Base-by-base conservation (phyloP, 2,888 invertebrate species). In the Sclerodermus sp. region DNA sequence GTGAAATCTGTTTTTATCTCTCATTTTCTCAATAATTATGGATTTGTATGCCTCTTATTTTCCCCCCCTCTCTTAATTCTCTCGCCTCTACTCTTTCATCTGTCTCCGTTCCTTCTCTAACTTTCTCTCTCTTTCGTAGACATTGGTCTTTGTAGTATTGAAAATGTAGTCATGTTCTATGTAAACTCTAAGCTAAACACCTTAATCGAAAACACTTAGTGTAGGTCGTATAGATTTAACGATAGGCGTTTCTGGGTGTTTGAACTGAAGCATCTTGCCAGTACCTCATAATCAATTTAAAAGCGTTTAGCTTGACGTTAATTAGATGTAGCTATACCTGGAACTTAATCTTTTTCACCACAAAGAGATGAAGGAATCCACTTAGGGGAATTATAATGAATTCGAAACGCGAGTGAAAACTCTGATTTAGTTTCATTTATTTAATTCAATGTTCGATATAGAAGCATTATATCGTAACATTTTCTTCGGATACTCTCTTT, bases 131-230 rank as follows among this genome's bases (percentile, higher is more conserved):
- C 73, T 70, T 61, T 55, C 57, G 69, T 75, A 76, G 74, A 63
- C 57, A 66, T 74, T 74, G 71, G 68, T 67, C 60, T 64, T 53
- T 49, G 63, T 64, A 64, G 70, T 73, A 71, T 68, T 59, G 69
- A 63, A 68, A 57, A 65, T 53, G 70, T 76, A 76, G 74, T 67
- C 55, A 65, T 67, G 68, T 73, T 74, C 66, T 66, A 71, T 74
- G 66, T 76, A 74, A 74, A 67, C 70, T 70, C 65, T 68, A 71
- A 72, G 65, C 69, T 70, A 72, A 69, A 66, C 63, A 67, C 67
- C 69, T 75, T 73, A 73, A 71, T 73, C 73, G 66, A 71, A 58
- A 63, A 67, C 64, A 69, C 57, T 66, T 75, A 72, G 71, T 44
- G 62, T 74, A 73, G 71, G 67, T 68, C 55, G 48, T 66, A 63